Evolutionary conservation across 2,888 invertebrate species (phyloP).

Genomic region (Pristionchus fissidentatus): DNA sequence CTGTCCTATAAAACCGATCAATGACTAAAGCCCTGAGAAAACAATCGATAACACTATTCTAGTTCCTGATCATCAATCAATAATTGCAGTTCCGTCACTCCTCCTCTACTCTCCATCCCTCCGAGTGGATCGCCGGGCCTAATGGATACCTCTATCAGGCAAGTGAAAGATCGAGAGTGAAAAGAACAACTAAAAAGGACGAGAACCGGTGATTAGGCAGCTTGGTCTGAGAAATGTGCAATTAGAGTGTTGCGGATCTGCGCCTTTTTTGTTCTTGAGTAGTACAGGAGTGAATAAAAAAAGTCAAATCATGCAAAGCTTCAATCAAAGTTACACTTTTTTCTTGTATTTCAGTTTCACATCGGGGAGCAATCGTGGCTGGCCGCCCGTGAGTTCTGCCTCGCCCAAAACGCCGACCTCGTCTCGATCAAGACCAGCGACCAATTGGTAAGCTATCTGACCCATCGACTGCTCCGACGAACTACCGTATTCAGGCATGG

Average conservation of each 20-base stretch:
- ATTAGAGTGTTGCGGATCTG: not conserved
- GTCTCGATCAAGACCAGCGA: conserved; percentile 56
- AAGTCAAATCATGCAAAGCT: too few relatives aligned
- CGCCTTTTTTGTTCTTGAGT: not conserved
- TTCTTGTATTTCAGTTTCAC: conserved; percentile 58
- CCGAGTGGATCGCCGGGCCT: conserved; percentile 48
- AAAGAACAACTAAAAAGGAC: not conserved
- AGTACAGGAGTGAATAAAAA: too few relatives aligned
- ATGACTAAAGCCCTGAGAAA: too few relatives aligned
- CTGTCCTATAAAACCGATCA: too few relatives aligned
- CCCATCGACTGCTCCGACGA: not conserved
- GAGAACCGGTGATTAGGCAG: conserved; percentile 7
- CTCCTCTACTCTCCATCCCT: not conserved
- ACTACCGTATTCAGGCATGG: conserved; percentile 37
- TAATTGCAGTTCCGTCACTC: conserved; percentile 47
- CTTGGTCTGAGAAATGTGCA: not conserved
- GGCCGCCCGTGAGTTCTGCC: conserved; percentile 62
- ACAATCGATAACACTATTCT: too few relatives aligned
- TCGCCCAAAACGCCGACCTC: conserved; percentile 67
- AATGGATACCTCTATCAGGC: conserved; percentile 57
- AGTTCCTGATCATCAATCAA: too few relatives aligned
- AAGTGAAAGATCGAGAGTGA: not conserved
- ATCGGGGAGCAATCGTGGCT: conserved; percentile 66
- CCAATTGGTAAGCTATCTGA: conserved; percentile 56
- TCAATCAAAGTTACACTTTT: not conserved